Evolutionary conservation across 2,797 vertebrate species (phyloP), one percentile per base, ranked within the genome.

Genomic region (Pangasius krempfi): DNA sequence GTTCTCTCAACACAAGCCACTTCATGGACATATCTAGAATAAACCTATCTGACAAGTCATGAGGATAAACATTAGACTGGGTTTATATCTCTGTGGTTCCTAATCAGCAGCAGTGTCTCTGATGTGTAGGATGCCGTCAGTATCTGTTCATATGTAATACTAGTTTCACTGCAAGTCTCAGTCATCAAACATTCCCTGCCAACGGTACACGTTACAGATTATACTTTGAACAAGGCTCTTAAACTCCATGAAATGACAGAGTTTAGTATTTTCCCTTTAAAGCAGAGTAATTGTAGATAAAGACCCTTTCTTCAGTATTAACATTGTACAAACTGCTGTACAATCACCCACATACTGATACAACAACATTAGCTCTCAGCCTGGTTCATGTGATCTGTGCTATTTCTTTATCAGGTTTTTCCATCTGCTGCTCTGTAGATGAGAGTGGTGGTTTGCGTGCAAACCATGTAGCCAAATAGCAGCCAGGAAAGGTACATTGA

Each of bases 391-490:
- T 87, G 54, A 88, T 68, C 44, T 72, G 58, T 76, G 52, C 66
- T 84, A n/a, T 82, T 40, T 22, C 44, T 76, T 89, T 90, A 92
- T 92, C 92, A 88, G 76, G 54, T 44, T 30, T 88, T 72, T 85
- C 83, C 86, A 90, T 92, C 88, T 90, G 87, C 79, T 64, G 73
- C 50, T 72, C 54, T 73, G 54, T 50, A 83, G 72, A 90, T 47
- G 85, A 84, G 76, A 84, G 82, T 88, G 70, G 56, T 86, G 91
- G 86, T 82, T 91, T 85, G 88, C 89, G 72, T 91, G 90, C 88
- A 92, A 89, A 58, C 82, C 33, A 73, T 40, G 58, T 27, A 75
- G 88, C 33, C 58, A 72, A 78, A 80, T 64, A 87, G 62, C 12
- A 16, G 50, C 30, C 78, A 87, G 50, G 54, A 40, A 90, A 84